Conservation (phyloP, 2,888 invertebrate genomes). For the Clanis bilineata region DNA sequence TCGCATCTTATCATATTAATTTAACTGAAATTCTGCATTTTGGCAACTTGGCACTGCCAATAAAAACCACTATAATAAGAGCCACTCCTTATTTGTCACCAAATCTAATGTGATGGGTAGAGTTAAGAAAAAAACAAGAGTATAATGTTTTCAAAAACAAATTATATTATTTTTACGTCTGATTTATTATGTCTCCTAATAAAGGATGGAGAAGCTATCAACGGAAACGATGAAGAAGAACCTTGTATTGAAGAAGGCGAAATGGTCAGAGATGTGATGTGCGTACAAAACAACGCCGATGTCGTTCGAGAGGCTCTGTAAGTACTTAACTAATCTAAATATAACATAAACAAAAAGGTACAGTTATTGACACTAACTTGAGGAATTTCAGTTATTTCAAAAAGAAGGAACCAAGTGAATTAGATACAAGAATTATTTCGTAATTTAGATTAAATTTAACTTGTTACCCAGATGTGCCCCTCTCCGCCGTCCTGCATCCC, state of each 20-base stretch:
- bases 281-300: constrained; percentile 81
- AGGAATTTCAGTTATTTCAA: background rate
- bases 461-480: constrained; percentile 68
- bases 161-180: background rate
- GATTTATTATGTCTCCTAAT: background rate
- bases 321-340: constrained; percentile 38
- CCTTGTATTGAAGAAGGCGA: constrained; percentile 76
- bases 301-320: constrained; percentile 78
- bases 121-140: too few species aligned
- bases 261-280: constrained; percentile 79
- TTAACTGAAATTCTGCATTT: too few species aligned
- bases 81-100: too few species aligned
- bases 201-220: constrained; percentile 65
- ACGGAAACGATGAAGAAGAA: constrained; percentile 68
- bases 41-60: too few species aligned
- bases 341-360: too few species aligned
- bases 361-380: background rate
- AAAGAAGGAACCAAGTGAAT: too few species aligned
- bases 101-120: too few species aligned
- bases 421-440: too few species aligned
- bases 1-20: too few species aligned
- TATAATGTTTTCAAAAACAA: too few species aligned
- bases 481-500: constrained; percentile 72
- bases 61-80: too few species aligned
- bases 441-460: too few species aligned